These are phyloP conservation scores for Hirudo medicinalis DNA, from an alignment of 1,140 invertebrate genomes.

Conservation along the genomic window DNA sequence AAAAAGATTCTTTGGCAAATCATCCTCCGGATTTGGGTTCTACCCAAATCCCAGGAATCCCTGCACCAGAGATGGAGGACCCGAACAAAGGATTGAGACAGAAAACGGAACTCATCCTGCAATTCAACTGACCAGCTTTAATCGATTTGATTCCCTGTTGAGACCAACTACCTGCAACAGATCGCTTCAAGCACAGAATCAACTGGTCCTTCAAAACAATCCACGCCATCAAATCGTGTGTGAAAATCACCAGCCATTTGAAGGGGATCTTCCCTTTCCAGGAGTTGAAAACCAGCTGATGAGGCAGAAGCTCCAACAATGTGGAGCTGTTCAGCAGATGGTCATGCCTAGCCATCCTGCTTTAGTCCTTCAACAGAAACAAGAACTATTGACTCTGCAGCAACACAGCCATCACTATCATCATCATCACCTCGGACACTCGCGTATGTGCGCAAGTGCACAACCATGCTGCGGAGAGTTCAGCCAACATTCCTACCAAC, in stretches of 20 bases:
- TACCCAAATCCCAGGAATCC: neutral
- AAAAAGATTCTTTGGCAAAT: neutral
- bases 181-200: neutral
- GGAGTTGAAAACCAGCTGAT: too few relatives aligned
- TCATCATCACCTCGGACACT: neutral
- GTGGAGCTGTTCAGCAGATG: neutral
- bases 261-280: too few relatives aligned
- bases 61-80: neutral
- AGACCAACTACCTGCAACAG: neutral
- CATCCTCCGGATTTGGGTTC: neutral
- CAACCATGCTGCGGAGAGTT: too few relatives aligned
- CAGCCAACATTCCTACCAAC: too few relatives aligned
- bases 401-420: conserved; percentile 11
- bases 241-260: too few relatives aligned
- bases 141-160: neutral
- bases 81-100: neutral
- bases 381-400: neutral
- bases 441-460: neutral
- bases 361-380: conserved; percentile 2
- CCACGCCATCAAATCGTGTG: too few relatives aligned
- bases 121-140: neutral
- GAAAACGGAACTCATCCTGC: conserved; percentile 1
- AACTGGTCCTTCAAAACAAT: neutral
- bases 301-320: too few relatives aligned
- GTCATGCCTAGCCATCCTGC: neutral